Evolutionary conservation across 2,888 invertebrate genomes (phyloP), one percentile per base, ranked within the genome.

Genomic region (Lepidochitona cinerea): DNA sequence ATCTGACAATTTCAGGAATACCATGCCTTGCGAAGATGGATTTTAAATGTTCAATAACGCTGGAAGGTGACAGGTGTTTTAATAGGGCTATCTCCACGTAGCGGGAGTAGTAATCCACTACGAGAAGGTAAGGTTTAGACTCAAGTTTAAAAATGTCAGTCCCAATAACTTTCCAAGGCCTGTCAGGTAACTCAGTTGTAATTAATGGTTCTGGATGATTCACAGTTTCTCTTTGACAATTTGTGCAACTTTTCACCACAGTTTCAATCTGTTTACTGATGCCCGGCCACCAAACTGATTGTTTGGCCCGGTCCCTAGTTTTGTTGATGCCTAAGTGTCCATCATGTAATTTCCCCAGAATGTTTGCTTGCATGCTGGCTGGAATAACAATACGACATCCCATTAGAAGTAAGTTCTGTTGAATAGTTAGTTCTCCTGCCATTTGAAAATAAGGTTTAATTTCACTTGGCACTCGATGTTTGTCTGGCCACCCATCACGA

Each of bases 91-190:
- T n/a, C n/a, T n/a, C 72, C 6, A 71, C 67, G 36, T 49, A 75
- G 53, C 70, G 73, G 1, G 73, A 77, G 64, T 52, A 77, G 41
- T 70, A 74, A 41, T 75, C 73, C 12, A 71, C 70, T 14, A 37
- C 52, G 18, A 74, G 64, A 53, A 77, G 33, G 68, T 72, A 75
- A 37, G 72, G 52, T 35, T 69, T 70, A 14, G 36, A 23, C 37
- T 71, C 7, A 6, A 53, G 37, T 52, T 70, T 54, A 71, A 75
- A 75, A 26, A 73, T 32, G 41, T 73, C 71, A 36, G 68, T 14
- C 52, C 52, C 68, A 23, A 75, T 14, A 64, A 68, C 59, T 26
- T 41, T 35, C 72, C 70, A 73, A 29, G 73, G 64, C n/a, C 70
- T 52, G 32, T 74, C 52, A 18, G 70, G 59, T 33, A 75, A n/a